These are phyloP conservation scores for Ophion costatus DNA, from an alignment of 2,888 invertebrate species.

Conservation along the genomic window DNA sequence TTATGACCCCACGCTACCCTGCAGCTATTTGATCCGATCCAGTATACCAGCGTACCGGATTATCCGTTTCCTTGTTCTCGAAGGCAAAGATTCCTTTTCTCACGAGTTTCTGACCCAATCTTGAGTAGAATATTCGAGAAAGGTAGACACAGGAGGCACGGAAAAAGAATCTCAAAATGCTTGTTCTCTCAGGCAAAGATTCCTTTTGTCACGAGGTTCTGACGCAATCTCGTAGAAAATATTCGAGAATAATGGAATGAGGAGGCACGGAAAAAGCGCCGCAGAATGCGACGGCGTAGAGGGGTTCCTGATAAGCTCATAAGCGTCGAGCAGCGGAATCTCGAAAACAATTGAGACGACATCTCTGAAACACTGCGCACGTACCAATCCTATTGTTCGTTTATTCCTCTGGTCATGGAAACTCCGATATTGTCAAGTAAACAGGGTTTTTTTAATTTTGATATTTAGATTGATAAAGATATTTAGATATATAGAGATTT, in stretches of 20 bases:
- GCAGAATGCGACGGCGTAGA: neutral
- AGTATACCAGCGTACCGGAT: neutral
- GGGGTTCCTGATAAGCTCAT: neutral
- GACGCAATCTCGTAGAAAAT: too few relatives aligned
- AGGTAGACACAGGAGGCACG: too few relatives aligned
- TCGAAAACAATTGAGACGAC: neutral
- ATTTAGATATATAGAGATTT: too few relatives aligned
- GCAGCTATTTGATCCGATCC: constrained; percentile 14
- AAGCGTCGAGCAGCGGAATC: neutral
- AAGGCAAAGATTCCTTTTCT: neutral
- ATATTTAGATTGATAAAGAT: too few relatives aligned
- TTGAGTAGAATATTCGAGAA: too few relatives aligned
- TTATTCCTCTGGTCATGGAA: neutral
- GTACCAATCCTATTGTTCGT: neutral
- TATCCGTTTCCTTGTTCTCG: neutral
- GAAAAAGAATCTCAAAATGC: too few relatives aligned
- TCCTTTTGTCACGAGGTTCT: neutral
- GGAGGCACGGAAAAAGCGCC: too few relatives aligned
- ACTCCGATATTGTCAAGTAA: neutral
- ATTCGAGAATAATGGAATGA: too few relatives aligned
- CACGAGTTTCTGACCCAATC: neutral
- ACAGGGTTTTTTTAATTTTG: too few relatives aligned
- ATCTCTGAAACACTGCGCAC: neutral
- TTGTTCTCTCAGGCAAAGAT: neutral
- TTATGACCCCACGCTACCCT: constrained; percentile 1